phyloP scores from a whole-genome alignment of 1,140 invertebrate genomes.

The Pomacea maculata region DNA sequence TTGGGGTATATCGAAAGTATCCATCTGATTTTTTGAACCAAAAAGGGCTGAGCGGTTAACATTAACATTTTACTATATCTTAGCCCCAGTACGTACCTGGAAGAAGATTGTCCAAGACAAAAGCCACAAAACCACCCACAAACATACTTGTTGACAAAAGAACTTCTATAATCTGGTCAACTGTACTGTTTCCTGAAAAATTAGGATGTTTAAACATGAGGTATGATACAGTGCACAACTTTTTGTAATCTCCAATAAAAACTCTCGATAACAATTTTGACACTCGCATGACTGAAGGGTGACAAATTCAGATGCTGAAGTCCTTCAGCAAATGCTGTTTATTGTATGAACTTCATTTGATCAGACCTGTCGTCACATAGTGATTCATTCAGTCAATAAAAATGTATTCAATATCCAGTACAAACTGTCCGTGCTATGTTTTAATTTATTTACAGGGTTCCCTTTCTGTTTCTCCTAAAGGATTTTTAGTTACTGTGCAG shows the following conservation, averaged over 20 bases:
- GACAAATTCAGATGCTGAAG: no score
- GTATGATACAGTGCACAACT: background rate
- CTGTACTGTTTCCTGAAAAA: slow-evolving; percentile 52
- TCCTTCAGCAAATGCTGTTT: no score
- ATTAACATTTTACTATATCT: background rate
- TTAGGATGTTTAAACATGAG: slow-evolving; percentile 24
- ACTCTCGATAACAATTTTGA: background rate
- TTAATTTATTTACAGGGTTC: no score
- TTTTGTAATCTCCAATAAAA: background rate
- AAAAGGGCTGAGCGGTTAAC: background rate
- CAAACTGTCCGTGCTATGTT: no score
- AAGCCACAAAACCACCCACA: slow-evolving; percentile 55
- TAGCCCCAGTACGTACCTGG: slow-evolving; percentile 44
- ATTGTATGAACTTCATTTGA: no score
- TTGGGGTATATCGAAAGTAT: no score
- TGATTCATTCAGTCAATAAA: no score
- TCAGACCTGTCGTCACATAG: no score
- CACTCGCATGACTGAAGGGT: background rate
- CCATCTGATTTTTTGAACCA: no score
- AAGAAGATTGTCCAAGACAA: slow-evolving; percentile 59
- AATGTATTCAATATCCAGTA: no score
- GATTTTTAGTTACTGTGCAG: no score
- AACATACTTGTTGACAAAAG: slow-evolving; percentile 57
- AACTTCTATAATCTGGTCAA: slow-evolving; percentile 50
- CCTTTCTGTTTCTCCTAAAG: no score